Evolutionary conservation across 2,888 invertebrate species (phyloP), one percentile per base, ranked within the genome.

Genomic region (Hedya salicella): DNA sequence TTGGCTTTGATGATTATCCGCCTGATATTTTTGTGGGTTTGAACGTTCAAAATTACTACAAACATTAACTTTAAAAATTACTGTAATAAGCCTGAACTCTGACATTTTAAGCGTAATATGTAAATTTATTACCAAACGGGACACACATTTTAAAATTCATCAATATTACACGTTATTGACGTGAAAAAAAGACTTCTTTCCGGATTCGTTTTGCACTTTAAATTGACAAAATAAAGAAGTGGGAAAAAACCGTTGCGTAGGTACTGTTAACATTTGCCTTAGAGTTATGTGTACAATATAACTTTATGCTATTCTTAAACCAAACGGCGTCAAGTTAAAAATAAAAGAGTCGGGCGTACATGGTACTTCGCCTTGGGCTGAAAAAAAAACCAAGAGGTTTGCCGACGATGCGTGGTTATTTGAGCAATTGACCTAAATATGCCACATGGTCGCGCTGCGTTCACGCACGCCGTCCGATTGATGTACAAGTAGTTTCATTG

Each of bases 351-450:
- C 71, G 63, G 73, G 54, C 57, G 17, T 19, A 56, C 67, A 69
- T 65, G 44, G 57, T 50, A 42, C 71, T 75, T 78, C 80, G 80
- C 81, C 83, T 78, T 72, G 75, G 70, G 67, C 68, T 71, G 71
- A 76, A 74, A 80, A 79, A 78, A 78, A 77, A 74, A 71, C 69
- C 74, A 73, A 72, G 71, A 78, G 71, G 75, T 69, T 74, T 73
- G 76, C 71, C 71, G 69, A 49, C 76, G 83, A 74, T 75, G 78
- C 74, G 67, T 72, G 83, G 83, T 88, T 88, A 87, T 89, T 89
- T 87, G 82, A 85, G 82, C 88, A 86, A 86, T 86, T 91, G 91
- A 90, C 89, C 90, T 75, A 89, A 89, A 90, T 90, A 80, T 80
- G 78, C 78, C 87, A 86, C 85, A 86, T 85, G 88, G 86, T 77